Conservation (phyloP, 1,140 invertebrate species). For the Cotesia glomerata region DNA sequence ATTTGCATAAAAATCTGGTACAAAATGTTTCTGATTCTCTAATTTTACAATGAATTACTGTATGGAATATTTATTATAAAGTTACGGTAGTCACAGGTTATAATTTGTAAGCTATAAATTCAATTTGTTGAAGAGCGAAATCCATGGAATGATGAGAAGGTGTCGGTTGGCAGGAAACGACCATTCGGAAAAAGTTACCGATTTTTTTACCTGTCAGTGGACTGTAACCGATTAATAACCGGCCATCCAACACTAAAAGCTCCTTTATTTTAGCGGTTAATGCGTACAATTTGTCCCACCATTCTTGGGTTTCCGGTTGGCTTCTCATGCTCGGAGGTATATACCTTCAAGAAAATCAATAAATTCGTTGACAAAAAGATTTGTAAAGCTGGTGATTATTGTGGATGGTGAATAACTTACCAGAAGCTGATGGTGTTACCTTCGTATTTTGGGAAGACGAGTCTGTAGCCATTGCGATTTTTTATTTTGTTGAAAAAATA, state of each 20-base stretch:
- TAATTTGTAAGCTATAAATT: slow-evolving; percentile 64
- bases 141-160: slow-evolving; percentile 68
- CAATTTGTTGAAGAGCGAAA: slow-evolving; percentile 69
- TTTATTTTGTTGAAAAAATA: slow-evolving; percentile 66
- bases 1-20: too few species aligned
- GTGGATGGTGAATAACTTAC: slow-evolving; percentile 59
- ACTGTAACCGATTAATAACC: slow-evolving; percentile 86
- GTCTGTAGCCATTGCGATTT: slow-evolving; percentile 65
- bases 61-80: not conserved
- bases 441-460: slow-evolving; percentile 69
- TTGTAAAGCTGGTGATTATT: not conserved
- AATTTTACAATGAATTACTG: too few species aligned
- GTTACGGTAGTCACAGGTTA: slow-evolving; percentile 32
- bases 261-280: slow-evolving; percentile 87
- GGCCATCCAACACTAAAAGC: slow-evolving; percentile 76
- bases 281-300: slow-evolving; percentile 72
- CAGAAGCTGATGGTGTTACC: slow-evolving; percentile 91
- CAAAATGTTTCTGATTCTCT: too few species aligned
- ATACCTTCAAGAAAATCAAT: slow-evolving; percentile 55
- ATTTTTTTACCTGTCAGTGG: slow-evolving; percentile 71
- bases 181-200: slow-evolving; percentile 89
- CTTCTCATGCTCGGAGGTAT: slow-evolving; percentile 77
- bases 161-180: slow-evolving; percentile 79
- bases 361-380: not conserved
- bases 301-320: slow-evolving; percentile 68